phyloP scores from a whole-genome alignment of 2,888 invertebrate genomes.

The Celastrina argiolus region DNA sequence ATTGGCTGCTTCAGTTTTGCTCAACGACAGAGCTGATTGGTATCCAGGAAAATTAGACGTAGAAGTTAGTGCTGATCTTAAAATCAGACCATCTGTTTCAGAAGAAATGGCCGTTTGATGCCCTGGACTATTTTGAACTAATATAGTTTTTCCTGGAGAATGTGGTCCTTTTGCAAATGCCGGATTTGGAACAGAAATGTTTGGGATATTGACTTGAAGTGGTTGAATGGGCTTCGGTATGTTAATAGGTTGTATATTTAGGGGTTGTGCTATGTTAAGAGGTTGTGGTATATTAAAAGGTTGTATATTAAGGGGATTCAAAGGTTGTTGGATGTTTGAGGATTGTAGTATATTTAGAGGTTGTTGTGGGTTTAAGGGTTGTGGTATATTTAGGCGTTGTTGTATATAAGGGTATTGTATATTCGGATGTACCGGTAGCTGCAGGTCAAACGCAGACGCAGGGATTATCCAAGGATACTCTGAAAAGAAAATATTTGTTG shows the following conservation, averaged over 20 bases:
- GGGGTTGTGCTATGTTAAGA: not conserved
- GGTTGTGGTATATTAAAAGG: not conserved
- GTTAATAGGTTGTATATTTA: not conserved
- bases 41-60: constrained; percentile 3
- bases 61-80: constrained; percentile 8
- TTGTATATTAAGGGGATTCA: not conserved
- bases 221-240: not conserved
- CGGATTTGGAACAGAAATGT: not conserved
- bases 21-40: constrained; percentile 4
- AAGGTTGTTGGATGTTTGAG: no score
- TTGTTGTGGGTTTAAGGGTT: not conserved
- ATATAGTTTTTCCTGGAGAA: not conserved
- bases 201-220: not conserved
- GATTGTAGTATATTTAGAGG: not conserved
- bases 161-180: not conserved
- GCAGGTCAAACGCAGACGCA: not conserved
- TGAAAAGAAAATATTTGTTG: not conserved
- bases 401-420: not conserved
- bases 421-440: not conserved
- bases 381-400: not conserved
- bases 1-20: not conserved
- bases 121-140: constrained; percentile 2
- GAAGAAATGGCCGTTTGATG: constrained; percentile 17
- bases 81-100: not conserved
- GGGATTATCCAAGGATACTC: not conserved